These are phyloP conservation scores for Silurus glanis DNA, from an alignment of 2,113 vertebrate species.

Conservation along the genomic window DNA sequence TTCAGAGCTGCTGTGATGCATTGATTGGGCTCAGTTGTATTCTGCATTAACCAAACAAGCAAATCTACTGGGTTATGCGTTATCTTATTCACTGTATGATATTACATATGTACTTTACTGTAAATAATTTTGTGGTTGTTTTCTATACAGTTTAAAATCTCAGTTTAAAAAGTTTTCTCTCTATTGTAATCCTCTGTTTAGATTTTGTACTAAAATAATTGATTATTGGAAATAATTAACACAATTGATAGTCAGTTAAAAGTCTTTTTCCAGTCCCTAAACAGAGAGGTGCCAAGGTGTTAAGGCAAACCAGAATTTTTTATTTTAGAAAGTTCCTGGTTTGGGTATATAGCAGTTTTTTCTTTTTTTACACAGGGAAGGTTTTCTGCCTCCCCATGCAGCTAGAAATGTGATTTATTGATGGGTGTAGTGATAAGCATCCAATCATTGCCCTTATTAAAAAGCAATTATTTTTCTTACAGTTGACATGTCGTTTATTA, in stretches of 20 bases:
- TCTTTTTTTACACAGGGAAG: not conserved
- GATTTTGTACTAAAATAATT: too few relatives aligned
- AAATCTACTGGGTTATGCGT: not conserved
- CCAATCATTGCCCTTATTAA: not conserved
- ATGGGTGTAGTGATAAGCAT: conserved; percentile 4
- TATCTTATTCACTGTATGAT: not conserved
- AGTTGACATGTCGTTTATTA: conserved; percentile 1
- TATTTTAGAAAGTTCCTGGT: too few relatives aligned
- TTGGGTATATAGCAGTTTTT: not conserved
- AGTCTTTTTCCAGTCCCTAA: not conserved
- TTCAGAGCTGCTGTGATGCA: too few relatives aligned
- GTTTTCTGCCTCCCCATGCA: not conserved
- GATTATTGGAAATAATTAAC: not conserved
- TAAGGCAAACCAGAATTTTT: not conserved
- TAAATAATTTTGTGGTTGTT: not conserved
- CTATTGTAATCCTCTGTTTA: too few relatives aligned
- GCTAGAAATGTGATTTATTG: not conserved
- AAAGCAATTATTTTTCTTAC: not conserved
- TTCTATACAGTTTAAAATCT: not conserved
- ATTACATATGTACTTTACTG: not conserved
- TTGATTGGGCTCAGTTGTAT: not conserved
- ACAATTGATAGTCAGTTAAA: not conserved
- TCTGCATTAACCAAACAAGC: not conserved
- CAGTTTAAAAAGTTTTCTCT: too few relatives aligned
- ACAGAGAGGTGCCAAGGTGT: not conserved